Percentiles rank a stretch among this genome's conserved stretches.
These are phyloP conservation scores for Sebastes hopkinsi DNA, from an alignment of 2,797 vertebrate species.

Conservation along the genomic window DNA sequence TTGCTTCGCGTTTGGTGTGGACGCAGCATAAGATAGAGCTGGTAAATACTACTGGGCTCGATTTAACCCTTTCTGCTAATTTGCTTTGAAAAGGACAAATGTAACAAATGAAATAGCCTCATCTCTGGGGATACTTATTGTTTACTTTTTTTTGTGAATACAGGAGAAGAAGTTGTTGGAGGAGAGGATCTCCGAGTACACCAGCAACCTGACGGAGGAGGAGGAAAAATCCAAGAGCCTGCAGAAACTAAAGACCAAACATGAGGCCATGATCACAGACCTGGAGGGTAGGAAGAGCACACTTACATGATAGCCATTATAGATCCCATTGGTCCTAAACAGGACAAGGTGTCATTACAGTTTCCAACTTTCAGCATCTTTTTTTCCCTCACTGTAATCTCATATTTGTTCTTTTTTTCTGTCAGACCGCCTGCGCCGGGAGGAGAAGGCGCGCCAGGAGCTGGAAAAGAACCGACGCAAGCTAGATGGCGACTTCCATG, in stretches of 20 bases:
- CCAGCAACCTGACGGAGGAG: constrained; percentile 95
- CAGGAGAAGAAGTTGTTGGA: constrained; percentile 97
- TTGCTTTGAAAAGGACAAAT: background rate
- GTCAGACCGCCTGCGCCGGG: constrained; percentile 93
- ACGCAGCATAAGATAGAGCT: background rate
- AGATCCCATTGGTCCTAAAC: background rate
- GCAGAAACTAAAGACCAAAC: constrained; percentile 97
- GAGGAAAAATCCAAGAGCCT: constrained; percentile 99
- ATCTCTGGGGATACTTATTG: background rate
- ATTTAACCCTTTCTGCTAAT: background rate
- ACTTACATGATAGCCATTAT: background rate
- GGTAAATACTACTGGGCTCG: background rate
- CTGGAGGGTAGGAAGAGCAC: constrained; percentile 87
- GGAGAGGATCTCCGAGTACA: constrained; percentile 94
- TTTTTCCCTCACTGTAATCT: background rate
- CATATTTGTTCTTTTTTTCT: background rate
- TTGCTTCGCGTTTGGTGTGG: too few relatives aligned
- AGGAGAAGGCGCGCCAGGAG: constrained; percentile 96
- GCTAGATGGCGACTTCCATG: constrained; percentile 93
- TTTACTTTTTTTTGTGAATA: background rate
- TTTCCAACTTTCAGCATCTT: background rate
- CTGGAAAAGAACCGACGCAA: constrained; percentile 97
- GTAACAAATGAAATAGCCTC: background rate
- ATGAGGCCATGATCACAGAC: constrained; percentile 99
- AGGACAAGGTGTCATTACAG: background rate